Percentiles rank a stretch among this genome's conserved stretches.
Conservation (phyloP, 2,113 vertebrate species). For the Lanius collurio region DNA sequence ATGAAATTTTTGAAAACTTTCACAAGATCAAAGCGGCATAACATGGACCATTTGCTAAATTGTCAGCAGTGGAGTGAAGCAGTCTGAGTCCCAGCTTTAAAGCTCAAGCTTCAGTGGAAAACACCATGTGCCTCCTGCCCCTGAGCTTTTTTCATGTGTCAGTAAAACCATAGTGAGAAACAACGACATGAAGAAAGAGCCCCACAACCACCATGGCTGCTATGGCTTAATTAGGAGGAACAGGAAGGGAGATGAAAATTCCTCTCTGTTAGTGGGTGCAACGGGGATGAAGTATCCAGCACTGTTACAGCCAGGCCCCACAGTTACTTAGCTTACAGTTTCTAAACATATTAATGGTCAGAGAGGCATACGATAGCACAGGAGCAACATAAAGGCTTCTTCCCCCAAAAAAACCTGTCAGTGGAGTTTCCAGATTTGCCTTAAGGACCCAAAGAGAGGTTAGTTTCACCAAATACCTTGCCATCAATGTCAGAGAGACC, state of each 20-base stretch:
- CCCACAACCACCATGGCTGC: neutral
- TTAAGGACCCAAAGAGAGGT: neutral
- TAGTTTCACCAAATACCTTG: neutral
- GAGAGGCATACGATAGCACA: neutral
- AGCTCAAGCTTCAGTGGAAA: conserved; percentile 60
- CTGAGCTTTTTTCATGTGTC: conserved; percentile 69
- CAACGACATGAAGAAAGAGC: conserved; percentile 40
- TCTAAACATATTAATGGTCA: neutral
- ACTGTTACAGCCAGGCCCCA: neutral
- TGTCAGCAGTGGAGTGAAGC: conserved; percentile 74
- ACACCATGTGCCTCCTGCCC: conserved; percentile 47
- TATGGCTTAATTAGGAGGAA: conserved; percentile 61
- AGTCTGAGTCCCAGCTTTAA: conserved; percentile 65
- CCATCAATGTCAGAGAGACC: neutral
- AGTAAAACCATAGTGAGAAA: conserved; percentile 66
- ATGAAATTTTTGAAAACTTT: conserved; percentile 81
- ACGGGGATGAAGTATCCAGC: neutral
- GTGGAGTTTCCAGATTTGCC: neutral
- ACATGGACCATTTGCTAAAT: conserved; percentile 78
- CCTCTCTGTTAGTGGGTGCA: neutral
- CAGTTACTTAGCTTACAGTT: neutral
- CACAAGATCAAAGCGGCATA: conserved; percentile 80
- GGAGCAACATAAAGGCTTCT: neutral
- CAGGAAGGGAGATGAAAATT: neutral
- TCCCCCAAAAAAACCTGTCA: neutral